Conservation (phyloP, 2,113 vertebrate species). For the Bombycilla garrulus region DNA sequence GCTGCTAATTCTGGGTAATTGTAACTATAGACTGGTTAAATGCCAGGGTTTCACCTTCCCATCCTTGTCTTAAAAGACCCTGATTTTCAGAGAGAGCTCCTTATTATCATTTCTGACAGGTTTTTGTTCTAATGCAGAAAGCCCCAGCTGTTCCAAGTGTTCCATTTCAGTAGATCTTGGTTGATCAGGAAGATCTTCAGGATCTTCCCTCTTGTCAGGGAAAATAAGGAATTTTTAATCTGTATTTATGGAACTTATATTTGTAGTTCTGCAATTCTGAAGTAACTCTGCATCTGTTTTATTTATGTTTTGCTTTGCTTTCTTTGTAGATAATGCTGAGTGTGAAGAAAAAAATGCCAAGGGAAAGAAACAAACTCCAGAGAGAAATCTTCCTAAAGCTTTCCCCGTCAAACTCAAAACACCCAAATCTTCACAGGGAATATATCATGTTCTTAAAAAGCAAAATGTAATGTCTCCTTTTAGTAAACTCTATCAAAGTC, state of each 20-base stretch:
- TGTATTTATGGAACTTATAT: background rate
- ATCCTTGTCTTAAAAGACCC: background rate
- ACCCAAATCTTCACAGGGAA: background rate
- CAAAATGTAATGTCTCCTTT: slow-evolving; percentile 75
- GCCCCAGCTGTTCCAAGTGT: background rate
- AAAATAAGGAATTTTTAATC: background rate
- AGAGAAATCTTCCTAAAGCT: background rate
- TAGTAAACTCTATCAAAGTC: slow-evolving; percentile 79
- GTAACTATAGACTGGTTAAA: background rate
- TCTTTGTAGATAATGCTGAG: slow-evolving; percentile 4
- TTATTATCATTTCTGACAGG: background rate
- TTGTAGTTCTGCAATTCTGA: background rate
- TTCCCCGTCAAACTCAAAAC: background rate
- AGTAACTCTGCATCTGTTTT: background rate
- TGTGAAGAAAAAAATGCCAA: background rate
- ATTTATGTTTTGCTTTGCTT: background rate
- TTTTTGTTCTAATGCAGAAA: background rate
- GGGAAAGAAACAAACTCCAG: background rate
- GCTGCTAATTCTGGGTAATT: background rate
- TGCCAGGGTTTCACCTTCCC: background rate
- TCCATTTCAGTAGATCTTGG: background rate
- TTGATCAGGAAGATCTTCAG: background rate
- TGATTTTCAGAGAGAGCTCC: background rate
- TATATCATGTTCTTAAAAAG: background rate
- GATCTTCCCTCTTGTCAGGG: background rate